These are phyloP conservation scores for Asobara japonica DNA, from an alignment of 1,140 invertebrate species.

Conservation along the genomic window DNA sequence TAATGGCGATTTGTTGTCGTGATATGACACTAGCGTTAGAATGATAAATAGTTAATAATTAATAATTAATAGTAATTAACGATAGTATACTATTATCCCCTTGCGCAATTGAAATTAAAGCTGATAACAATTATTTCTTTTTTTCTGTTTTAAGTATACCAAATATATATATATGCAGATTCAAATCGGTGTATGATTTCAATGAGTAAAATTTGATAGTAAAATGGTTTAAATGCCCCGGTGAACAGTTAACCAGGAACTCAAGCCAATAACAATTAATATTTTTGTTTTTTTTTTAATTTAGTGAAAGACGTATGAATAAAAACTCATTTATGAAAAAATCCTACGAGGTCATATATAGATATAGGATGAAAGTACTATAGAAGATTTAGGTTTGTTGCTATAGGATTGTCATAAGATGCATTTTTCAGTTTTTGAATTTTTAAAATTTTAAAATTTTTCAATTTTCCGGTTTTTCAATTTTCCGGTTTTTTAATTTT, in stretches of 20 bases:
- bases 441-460: too few species aligned
- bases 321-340: too few species aligned
- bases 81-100: slow-evolving; percentile 38
- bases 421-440: too few species aligned
- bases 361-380: too few species aligned
- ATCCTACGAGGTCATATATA: too few species aligned
- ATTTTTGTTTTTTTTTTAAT: too few species aligned
- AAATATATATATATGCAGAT: slow-evolving; percentile 2
- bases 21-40: slow-evolving; percentile 14
- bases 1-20: not conserved
- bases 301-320: too few species aligned
- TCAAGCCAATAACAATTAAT: not conserved
- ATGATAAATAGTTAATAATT: slow-evolving; percentile 14
- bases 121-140: not conserved
- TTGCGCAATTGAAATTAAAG: not conserved
- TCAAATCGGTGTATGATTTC: not conserved
- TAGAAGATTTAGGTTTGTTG: too few species aligned
- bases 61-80: slow-evolving; percentile 42
- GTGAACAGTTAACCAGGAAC: not conserved
- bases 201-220: too few species aligned
- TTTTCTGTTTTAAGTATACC: not conserved
- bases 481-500: too few species aligned
- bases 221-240: not conserved
- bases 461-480: too few species aligned
- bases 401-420: too few species aligned